A percentile compares a stretch with the other conserved stretches of the same genome.
These are phyloP conservation scores for Ligdia adustata DNA, from an alignment of 2,888 invertebrate species.

Conservation along the genomic window DNA sequence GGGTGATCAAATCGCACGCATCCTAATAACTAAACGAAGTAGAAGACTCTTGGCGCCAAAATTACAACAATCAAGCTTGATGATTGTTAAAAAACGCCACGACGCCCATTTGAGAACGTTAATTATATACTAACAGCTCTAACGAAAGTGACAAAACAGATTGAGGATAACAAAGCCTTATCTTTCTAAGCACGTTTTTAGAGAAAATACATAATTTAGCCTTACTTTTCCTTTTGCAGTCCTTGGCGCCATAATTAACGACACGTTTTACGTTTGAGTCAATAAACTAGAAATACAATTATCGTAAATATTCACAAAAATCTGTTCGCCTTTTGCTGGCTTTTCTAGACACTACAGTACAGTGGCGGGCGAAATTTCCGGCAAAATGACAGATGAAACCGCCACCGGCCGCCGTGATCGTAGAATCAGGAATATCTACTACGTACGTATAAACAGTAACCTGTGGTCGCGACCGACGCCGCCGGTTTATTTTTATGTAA, in stretches of 20 bases:
- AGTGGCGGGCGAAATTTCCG: conserved; percentile 68
- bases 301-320: conserved; percentile 20
- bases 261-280: conserved; percentile 34
- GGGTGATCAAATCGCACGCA: neutral
- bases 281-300: conserved; percentile 16
- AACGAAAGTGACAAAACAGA: neutral
- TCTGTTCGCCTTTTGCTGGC: conserved; percentile 12
- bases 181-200: neutral
- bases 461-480: too few species aligned
- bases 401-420: too few species aligned
- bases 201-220: conserved; percentile 26
- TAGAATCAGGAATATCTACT: too few species aligned
- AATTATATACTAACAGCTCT: neutral
- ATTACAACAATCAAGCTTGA: neutral
- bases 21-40: neutral
- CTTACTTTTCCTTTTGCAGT: conserved; percentile 72
- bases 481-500: too few species aligned
- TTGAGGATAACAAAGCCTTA: conserved; percentile 4
- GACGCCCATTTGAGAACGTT: conserved; percentile 1
- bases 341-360: too few species aligned
- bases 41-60: neutral
- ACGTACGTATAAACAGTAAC: too few species aligned
- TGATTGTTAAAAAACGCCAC: neutral
- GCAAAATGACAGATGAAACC: conserved; percentile 75
- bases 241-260: conserved; percentile 68